Evolutionary conservation across 1,140 invertebrate species (phyloP), one percentile per base, ranked within the genome.

Genomic region (Oscheius sp.): DNA sequence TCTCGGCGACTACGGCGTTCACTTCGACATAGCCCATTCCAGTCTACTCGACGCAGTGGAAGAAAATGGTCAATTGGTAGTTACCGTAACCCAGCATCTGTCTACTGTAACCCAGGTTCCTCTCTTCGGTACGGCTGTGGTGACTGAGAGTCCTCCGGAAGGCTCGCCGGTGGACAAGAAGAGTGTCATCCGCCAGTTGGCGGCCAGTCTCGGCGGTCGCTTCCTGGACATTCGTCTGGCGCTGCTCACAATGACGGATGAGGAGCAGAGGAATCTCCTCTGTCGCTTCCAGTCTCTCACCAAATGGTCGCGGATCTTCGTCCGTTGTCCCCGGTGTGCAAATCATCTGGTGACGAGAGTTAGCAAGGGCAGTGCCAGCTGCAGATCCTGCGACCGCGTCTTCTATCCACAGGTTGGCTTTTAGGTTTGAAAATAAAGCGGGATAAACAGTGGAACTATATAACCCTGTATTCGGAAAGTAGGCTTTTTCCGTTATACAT

Each of bases 171-270:
- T 67, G 13, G 67, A 46, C 20, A 59, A 52, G 29, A 66, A 64
- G 20, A 38, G 65, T 2, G 59, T 74, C 20, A 36, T 68, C 20
- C 36, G 66, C 31, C 20, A 49, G 23, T 31, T 69, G 3, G 62
- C 34, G 1, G 59, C 46, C n/a, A 34, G 26, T 46, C 55, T 82
- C n/a, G 78, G 80, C 49, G 82, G 79, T n/a, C n/a, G 73, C 0
- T 84, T 82, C 46, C 64, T 84, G 18, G 75, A 74, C 23, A 70
- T 82, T 4, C 46, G 82, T 42, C 38, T 42, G 80, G 80, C 2
- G 83, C n/a, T 84, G 82, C 42, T 82, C 23, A 83, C 74, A 23
- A 61, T 82, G 49, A 65, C 65, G 18, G 77, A 84, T 38, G 18
- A 75, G 29, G 55, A 82, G 18, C 65, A 78, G 20, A 73, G 76